phyloP scores from a whole-genome alignment of 2,797 vertebrate genomes.

The Argyrosomus regius region DNA sequence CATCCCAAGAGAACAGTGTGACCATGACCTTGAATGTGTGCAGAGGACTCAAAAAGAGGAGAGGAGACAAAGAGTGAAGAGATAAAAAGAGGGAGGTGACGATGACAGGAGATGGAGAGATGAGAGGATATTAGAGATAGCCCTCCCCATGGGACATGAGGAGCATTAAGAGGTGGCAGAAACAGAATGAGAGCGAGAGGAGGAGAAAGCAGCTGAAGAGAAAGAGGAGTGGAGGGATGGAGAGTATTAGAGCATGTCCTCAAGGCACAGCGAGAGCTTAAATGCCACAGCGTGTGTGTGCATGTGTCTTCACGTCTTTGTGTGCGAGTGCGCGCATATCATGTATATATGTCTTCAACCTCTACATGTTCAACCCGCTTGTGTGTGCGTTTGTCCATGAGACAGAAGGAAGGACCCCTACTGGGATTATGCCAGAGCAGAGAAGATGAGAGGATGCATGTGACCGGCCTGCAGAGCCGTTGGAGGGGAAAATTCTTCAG shows the following conservation, averaged over 20 bases:
- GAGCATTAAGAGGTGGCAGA: conserved; percentile 69
- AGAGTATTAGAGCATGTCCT: conserved; percentile 79
- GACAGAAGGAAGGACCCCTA: conserved; percentile 59
- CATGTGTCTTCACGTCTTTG: conserved; percentile 30
- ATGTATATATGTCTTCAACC: conserved; percentile 32
- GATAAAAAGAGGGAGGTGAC: conserved; percentile 52
- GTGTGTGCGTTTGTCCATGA: conserved; percentile 29
- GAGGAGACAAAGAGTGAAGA: conserved; percentile 18
- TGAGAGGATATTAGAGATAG: conserved; percentile 66
- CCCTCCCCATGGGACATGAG: conserved; percentile 54
- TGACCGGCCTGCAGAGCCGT: conserved; percentile 75
- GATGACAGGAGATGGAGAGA: conserved; percentile 69
- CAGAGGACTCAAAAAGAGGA: conserved; percentile 30
- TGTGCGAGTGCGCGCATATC: conserved; percentile 23
- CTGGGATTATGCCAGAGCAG: conserved; percentile 68
- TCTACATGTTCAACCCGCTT: conserved; percentile 48
- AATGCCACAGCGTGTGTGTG: conserved; percentile 73
- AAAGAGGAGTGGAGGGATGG: conserved; percentile 58
- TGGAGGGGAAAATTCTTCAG: conserved; percentile 47
- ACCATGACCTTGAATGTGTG: conserved; percentile 69
- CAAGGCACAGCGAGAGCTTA: conserved; percentile 76
- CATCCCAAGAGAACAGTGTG: conserved; percentile 35
- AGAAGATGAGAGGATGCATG: conserved; percentile 71
- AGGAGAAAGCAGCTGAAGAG: conserved; percentile 54
- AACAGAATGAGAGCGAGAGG: conserved; percentile 67